These are phyloP conservation scores for Leuctra nigra DNA, from an alignment of 2,888 invertebrate species.

Conservation along the genomic window DNA sequence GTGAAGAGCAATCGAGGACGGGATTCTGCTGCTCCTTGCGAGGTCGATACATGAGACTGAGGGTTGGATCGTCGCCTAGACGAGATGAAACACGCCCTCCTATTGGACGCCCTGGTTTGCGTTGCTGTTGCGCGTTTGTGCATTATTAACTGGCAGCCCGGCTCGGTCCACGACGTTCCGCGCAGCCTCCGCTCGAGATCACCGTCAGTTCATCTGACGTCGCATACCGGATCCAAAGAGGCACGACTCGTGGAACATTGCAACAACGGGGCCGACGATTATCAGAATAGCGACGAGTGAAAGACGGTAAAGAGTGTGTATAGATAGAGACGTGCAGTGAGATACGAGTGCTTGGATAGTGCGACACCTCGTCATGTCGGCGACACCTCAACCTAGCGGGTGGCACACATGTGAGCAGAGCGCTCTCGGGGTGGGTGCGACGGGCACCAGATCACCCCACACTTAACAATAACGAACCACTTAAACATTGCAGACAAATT, in stretches of 20 bases:
- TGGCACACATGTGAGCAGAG: conserved; percentile 5
- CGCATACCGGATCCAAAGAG: conserved; percentile 3
- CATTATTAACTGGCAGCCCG: conserved; percentile 29
- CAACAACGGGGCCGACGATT: no score
- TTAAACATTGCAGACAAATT: neutral
- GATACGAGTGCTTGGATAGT: neutral
- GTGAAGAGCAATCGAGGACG: conserved; percentile 4
- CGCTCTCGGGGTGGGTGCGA: neutral
- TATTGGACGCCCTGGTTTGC: conserved; percentile 24
- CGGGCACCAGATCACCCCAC: neutral
- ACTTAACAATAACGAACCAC: neutral
- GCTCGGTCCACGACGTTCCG: conserved; percentile 17
- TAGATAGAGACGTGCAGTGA: neutral
- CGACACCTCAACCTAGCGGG: no score
- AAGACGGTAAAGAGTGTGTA: no score
- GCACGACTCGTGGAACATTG: no score
- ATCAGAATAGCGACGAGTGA: no score
- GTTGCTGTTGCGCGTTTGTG: conserved; percentile 24
- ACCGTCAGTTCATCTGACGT: conserved; percentile 4
- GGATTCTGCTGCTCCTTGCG: conserved; percentile 19
- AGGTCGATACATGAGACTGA: conserved; percentile 27
- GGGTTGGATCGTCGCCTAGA: conserved; percentile 21
- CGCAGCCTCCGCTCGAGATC: neutral
- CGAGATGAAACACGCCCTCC: conserved; percentile 24
- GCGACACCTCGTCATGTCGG: no score